Conservation (phyloP, 2,888 invertebrate species). For the Kryphioiulus occultus region DNA sequence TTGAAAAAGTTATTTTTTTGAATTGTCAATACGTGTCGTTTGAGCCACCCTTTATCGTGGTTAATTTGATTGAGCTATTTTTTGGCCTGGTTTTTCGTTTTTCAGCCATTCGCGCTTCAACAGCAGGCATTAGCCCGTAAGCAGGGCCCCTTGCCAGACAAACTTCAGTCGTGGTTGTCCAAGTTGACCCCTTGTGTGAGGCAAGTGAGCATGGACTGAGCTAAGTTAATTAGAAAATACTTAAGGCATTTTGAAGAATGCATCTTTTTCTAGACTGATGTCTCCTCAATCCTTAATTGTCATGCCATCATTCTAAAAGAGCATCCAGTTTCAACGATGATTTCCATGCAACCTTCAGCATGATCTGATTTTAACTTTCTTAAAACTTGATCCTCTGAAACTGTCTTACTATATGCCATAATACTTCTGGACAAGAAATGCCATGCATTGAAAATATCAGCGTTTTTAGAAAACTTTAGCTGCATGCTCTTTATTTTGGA, state of each 20-base stretch:
- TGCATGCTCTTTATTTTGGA: no score
- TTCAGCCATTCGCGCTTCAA: not conserved
- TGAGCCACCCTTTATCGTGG: not conserved
- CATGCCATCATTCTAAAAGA: not conserved
- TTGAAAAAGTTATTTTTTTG: not conserved
- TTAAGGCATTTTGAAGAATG: constrained; percentile 9
- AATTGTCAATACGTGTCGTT: not conserved
- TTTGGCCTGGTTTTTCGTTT: constrained; percentile 37
- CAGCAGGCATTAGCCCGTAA: constrained; percentile 39
- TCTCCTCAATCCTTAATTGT: not conserved
- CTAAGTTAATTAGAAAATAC: not conserved
- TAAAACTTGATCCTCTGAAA: not conserved
- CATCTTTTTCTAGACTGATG: not conserved
- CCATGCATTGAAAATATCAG: no score
- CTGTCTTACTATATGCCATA: not conserved
- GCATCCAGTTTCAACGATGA: not conserved
- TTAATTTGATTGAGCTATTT: not conserved
- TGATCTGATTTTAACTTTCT: not conserved
- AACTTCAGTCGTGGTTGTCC: constrained; percentile 49
- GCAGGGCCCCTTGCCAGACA: constrained; percentile 44
- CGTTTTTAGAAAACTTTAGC: no score
- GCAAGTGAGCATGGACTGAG: constrained; percentile 36
- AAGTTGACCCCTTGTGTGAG: constrained; percentile 50
- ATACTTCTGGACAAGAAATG: no score
- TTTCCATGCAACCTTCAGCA: not conserved